phyloP scores from a whole-genome alignment of 2,888 invertebrate species.

The Leptopilina drosophilae region DNA sequence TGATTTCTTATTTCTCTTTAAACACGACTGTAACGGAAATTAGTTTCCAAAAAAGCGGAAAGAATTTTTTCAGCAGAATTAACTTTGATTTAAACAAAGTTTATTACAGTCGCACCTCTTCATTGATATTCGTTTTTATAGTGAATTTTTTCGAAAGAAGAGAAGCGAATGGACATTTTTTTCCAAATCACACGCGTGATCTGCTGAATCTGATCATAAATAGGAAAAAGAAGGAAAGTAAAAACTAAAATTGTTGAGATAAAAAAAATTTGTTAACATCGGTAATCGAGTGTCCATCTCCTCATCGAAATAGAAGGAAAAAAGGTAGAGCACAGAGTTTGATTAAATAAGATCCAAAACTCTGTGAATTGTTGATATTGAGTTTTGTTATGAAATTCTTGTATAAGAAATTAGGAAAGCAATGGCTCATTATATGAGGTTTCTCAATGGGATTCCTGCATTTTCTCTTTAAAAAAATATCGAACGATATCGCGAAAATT shows the following conservation, averaged over 20 bases:
- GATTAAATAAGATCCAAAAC: conserved; percentile 31
- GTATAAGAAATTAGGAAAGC: conserved; percentile 43
- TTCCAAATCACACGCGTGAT: neutral
- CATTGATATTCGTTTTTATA: conserved; percentile 17
- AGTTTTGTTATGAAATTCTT: conserved; percentile 64
- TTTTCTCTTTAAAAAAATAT: conserved; percentile 49
- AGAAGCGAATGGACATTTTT: neutral
- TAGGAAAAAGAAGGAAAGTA: conserved; percentile 27
- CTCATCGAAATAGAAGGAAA: conserved; percentile 43
- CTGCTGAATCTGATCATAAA: conserved; percentile 24
- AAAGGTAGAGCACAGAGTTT: conserved; percentile 36
- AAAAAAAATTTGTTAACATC: conserved; percentile 44
- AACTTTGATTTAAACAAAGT: neutral
- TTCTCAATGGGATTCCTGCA: conserved; percentile 49
- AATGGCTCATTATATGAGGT: conserved; percentile 42
- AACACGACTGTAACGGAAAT: neutral
- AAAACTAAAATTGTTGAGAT: conserved; percentile 32
- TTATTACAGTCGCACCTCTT: neutral
- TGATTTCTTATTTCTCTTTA: neutral
- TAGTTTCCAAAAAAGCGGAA: neutral
- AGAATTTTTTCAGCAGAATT: conserved; percentile 24
- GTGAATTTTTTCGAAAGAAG: conserved; percentile 16
- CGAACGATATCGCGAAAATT: conserved; percentile 48
- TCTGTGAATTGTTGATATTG: conserved; percentile 65
- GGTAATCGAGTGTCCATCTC: conserved; percentile 27